A percentile compares a stretch with the other conserved stretches of the same genome.
These are phyloP conservation scores for Ibidorhyncha struthersii DNA, from an alignment of 2,113 vertebrate genomes.

Conservation along the genomic window DNA sequence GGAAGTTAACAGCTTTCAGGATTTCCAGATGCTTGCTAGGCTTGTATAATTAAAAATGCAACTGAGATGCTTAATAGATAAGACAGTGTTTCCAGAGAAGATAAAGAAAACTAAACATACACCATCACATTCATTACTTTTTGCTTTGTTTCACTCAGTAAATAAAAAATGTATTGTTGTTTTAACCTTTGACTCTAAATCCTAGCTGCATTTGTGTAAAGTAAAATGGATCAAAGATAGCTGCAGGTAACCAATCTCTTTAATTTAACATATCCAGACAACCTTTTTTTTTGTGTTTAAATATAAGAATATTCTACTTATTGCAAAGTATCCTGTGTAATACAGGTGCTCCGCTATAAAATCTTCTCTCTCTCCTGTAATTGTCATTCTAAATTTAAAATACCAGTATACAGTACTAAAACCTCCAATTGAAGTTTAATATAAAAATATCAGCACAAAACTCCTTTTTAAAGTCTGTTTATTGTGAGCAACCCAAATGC, in stretches of 20 bases:
- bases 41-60: conserved; percentile 11
- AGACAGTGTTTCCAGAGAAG: not conserved
- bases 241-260: conserved; percentile 33
- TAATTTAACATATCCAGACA: conserved; percentile 42
- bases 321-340: conserved; percentile 72
- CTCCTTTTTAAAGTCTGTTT: conserved; percentile 80
- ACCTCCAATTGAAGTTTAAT: conserved; percentile 73
- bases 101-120: not conserved
- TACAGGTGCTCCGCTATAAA: conserved; percentile 64
- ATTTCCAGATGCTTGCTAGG: not conserved
- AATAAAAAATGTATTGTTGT: not conserved
- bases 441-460: conserved; percentile 84
- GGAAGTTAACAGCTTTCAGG: not conserved
- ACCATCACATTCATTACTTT: not conserved
- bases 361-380: conserved; percentile 47
- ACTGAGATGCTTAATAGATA: not conserved
- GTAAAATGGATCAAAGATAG: conserved; percentile 34
- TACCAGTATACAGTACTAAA: conserved; percentile 74
- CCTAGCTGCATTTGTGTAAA: conserved; percentile 27
- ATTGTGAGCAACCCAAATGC: conserved; percentile 75
- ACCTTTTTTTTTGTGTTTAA: conserved; percentile 55
- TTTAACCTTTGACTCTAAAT: conserved; percentile 15
- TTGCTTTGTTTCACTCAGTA: not conserved
- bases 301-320: conserved; percentile 66
- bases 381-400: conserved; percentile 69